Percentiles rank a stretch among this genome's conserved stretches.
phyloP scores from a whole-genome alignment of 1,140 invertebrate species.

The Lepidurus arcticus region DNA sequence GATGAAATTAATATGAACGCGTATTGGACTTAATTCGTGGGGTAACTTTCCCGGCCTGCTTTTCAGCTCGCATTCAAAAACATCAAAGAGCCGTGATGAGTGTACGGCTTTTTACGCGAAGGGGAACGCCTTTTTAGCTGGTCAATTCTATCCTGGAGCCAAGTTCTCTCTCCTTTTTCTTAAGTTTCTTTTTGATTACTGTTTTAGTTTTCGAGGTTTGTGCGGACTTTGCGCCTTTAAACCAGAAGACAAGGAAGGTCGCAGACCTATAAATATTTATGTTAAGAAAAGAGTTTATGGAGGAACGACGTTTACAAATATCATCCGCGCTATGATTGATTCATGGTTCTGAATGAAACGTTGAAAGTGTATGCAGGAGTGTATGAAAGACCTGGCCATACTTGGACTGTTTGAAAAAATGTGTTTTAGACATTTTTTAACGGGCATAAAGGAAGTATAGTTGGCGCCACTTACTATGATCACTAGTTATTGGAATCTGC shows the following conservation, averaged over 20 bases:
- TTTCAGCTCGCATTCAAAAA: conserved; percentile 34
- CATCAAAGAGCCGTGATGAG: not conserved
- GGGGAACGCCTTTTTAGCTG: not conserved
- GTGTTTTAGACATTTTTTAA: no score
- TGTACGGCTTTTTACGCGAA: not conserved
- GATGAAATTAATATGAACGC: no score
- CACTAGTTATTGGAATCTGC: no score
- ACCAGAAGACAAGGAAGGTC: not conserved
- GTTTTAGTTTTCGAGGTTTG: not conserved
- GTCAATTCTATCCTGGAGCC: not conserved
- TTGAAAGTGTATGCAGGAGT: no score
- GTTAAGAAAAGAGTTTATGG: not conserved
- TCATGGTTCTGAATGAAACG: no score
- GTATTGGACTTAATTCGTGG: not conserved
- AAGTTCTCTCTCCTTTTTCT: not conserved
- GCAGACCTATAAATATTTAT: not conserved
- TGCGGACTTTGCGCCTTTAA: not conserved
- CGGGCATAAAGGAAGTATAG: no score
- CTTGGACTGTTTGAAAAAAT: no score
- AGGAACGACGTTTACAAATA: no score
- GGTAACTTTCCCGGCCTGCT: not conserved
- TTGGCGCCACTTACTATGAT: no score
- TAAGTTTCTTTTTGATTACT: not conserved
- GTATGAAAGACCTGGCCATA: no score
- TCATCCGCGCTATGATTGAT: no score